These are phyloP conservation scores for Spea multiplicata DNA, from an alignment of 2,113 vertebrate genomes.

Conservation along the genomic window DNA sequence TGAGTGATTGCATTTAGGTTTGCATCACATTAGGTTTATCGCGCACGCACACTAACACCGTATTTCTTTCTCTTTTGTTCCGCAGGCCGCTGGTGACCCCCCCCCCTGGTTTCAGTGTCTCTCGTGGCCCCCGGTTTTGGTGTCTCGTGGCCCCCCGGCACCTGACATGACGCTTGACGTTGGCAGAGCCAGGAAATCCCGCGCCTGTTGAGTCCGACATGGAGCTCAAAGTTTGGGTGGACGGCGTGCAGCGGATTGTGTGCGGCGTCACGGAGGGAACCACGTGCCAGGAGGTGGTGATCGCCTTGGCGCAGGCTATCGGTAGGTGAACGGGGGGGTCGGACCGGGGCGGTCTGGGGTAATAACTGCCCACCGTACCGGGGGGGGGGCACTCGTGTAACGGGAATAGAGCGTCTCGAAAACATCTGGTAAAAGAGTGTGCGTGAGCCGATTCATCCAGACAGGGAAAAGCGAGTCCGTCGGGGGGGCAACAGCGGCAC, in stretches of 20 bases:
- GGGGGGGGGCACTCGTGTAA: too few relatives aligned
- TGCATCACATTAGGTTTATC: too few relatives aligned
- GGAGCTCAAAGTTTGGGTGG: conserved; percentile 99
- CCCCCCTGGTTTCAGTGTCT: background rate
- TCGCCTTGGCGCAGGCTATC: conserved; percentile 95
- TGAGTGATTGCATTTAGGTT: too few relatives aligned
- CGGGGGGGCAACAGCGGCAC: too few relatives aligned
- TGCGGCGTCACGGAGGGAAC: conserved; percentile 96
- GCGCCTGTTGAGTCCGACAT: conserved; percentile 63
- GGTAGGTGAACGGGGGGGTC: conserved; percentile 67
- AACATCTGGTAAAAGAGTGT: too few relatives aligned
- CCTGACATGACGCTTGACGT: conserved; percentile 25
- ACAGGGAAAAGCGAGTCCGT: too few relatives aligned
- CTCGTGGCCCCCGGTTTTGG: background rate
- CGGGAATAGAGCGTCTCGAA: too few relatives aligned
- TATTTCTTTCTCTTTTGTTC: background rate
- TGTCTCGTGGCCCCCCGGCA: background rate
- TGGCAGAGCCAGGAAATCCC: background rate
- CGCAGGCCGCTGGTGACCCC: background rate
- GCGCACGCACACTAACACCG: background rate
- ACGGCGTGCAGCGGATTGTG: conserved; percentile 94
- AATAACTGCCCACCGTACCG: background rate
- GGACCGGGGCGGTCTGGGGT: too few relatives aligned
- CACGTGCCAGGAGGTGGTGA: conserved; percentile 98
- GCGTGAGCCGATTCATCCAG: too few relatives aligned